Evolutionary conservation across 2,888 invertebrate genomes (phyloP), one percentile per base, ranked within the genome.

Genomic region (Drosophila testacea): DNA sequence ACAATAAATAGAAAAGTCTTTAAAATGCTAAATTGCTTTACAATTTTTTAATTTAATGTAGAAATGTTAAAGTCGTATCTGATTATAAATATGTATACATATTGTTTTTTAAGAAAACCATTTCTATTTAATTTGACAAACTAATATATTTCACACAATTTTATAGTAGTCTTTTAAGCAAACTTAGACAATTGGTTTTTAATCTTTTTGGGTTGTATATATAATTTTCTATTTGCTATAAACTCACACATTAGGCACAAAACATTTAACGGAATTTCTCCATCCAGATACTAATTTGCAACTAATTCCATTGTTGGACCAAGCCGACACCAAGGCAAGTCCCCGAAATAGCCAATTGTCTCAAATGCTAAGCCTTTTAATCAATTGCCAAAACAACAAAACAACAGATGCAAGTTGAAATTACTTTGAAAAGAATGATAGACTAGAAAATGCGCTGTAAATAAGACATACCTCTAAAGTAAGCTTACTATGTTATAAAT

Each of bases 331-430:
- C 51, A 38, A 73, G 51, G 48, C 50, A 57, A 61, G 48, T 28
- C 11, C 56, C 73, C 27, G 36, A 57, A 66, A 70, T 67, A 30
- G 75, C 68, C 88, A 86, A 83, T 86, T 83, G 88, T 86, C 87
- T 86, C 55, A 68, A 66, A 73, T 69, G 73, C 73, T 87, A 89
- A 89, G 85, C 85, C 85, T 74, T 84, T 87, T 82, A 89, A 85
- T 85, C 89, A 85, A 89, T 85, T 89, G 85, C 83, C 78, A 87
- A 77, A 87, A 64, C 55, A 60, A 50, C 47, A 61, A 39, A 41
- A 39, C 52, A 56, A 32, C 13, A 27, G 32, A 22, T 4, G 48
- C 50, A 55, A n/a, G 22, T 30, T 1, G 11, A 1, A 3, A 22
- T 11, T 6, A 3, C 4, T 0, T 0, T 0, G 4, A 0, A 11